Evolutionary conservation across 2,888 invertebrate species (phyloP), one percentile per base, ranked within the genome.

Genomic region (Conistra vaccinii): DNA sequence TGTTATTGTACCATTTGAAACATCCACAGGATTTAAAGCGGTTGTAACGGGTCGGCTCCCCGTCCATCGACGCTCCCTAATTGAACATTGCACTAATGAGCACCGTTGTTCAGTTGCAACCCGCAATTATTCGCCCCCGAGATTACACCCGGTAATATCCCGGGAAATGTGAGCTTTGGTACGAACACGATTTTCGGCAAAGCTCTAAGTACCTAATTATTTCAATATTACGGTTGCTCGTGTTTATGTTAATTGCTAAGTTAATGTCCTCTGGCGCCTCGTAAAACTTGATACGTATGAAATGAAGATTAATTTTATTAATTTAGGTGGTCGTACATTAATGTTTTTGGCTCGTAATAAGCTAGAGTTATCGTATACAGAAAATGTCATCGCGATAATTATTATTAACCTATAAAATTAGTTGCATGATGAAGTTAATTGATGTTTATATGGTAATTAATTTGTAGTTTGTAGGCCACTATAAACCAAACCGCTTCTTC

Each of bases 11-110:
- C 69, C 85, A 82, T 87, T 87, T 80, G 81, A 84, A 88, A 84
- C 87, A 85, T 87, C 80, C 74, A 84, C 73, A 72, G 87, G 82
- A 85, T 88, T 89, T 88, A 90, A 91, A 91, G 87, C 89, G 87
- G 88, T 86, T 88, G 90, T 88, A 89, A 88, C 85, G 86, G 82
- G 83, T 81, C 88, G 86, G 83, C 85, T 85, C 87, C 89, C 83
- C 92, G 90, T 91, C 92, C 92, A 91, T 91, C 91, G 91, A 86
- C 90, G 90, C 89, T 91, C 93, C 92, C 94, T 95, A 95, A 96
- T 95, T 96, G 96, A 95, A 95, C 95, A 93, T 92, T 94, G 96
- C 94, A 94, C 95, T 96, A 96, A 96, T 96, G 96, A 96, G 95
- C 92, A 91, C 89, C 94, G 94, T 93, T 95, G 95, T 95, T 95